Evolutionary conservation across 2,888 invertebrate genomes (phyloP), one percentile per base, ranked within the genome.

Genomic region (Tryphoninae sp.): DNA sequence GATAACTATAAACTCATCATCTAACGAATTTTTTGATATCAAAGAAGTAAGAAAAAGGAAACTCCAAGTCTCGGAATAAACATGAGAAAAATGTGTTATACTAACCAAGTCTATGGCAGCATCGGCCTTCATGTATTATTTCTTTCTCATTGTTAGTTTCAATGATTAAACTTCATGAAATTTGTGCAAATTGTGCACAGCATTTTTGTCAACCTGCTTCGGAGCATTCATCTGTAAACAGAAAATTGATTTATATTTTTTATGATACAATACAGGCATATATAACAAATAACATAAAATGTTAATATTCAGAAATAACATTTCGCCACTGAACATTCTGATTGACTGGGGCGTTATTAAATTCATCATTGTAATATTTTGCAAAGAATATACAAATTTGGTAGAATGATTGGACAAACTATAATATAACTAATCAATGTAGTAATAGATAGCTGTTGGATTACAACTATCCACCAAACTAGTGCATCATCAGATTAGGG

Each of bases 1-100:
- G 90, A 90, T 90, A 90, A 90, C 90, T 89, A 84, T 80, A 78
- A 84, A 83, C 74, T 85, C 85, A 86, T 90, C 90, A 90, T 86
- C 77, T 40, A 68, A 80, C 55, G 16, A 26, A 59, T 26, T 61
- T 8, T 72, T 26, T 6, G 33, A 33, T 33, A 33, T 33, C 33
- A 6, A 33, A 33, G 33, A 6, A 33, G 26, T 33, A 33, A 33
- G 33, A 33, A 33, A 7, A 33, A 33, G 4, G 4, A 33, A 33
- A 33, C 6, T 33, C 33, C 1, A 33, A 33, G 4, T 33, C 6
- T 33, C 33, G 33, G 0, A 33, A 33, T 33, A 6, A 33, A 6
- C 33, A 6, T 33, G 6, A 33, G 33, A 33, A 33, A 1, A 33
- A 45, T 45, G 3, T 45, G 1, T 45, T 45, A 45, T 45, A 45